Evolutionary conservation across 2,113 vertebrate species (phyloP).

Genomic region (Syrmaticus mikado): DNA sequence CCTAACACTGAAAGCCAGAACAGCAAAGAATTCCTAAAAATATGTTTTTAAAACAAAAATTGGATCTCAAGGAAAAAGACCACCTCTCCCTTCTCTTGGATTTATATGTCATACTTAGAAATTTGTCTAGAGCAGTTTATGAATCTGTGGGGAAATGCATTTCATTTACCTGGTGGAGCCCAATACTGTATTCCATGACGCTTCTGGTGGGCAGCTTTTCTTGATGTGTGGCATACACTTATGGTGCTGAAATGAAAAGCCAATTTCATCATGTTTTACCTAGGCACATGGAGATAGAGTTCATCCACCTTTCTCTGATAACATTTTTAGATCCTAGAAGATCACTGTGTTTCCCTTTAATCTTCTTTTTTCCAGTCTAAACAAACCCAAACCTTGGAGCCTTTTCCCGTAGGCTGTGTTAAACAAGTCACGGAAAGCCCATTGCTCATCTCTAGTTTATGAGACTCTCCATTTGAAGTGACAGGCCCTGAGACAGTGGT

Average conservation of each 20-base stretch:
- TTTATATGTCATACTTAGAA: background rate
- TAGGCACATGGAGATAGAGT: background rate
- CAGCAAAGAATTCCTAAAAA: background rate
- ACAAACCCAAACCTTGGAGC: background rate
- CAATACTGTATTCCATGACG: background rate
- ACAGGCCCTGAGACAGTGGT: background rate
- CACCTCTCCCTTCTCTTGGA: too few relatives aligned
- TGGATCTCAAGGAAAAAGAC: background rate
- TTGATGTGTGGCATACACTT: too few relatives aligned
- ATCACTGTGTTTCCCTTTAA: background rate
- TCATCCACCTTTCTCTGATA: background rate
- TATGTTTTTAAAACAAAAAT: background rate
- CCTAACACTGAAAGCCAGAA: background rate
- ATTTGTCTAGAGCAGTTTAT: background rate
- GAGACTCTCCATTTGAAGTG: background rate
- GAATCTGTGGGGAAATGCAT: background rate
- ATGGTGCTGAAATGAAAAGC: background rate
- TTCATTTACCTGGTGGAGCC: background rate
- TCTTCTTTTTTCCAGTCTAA: background rate
- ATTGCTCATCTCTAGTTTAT: background rate
- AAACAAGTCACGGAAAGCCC: background rate
- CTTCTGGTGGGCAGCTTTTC: background rate
- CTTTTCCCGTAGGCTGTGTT: background rate
- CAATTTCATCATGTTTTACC: background rate
- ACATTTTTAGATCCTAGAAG: background rate